Percentiles rank a stretch among this genome's conserved stretches.
Conservation (phyloP, 2,113 vertebrate species). For the Sinocyclocheilus anshuiensis region DNA sequence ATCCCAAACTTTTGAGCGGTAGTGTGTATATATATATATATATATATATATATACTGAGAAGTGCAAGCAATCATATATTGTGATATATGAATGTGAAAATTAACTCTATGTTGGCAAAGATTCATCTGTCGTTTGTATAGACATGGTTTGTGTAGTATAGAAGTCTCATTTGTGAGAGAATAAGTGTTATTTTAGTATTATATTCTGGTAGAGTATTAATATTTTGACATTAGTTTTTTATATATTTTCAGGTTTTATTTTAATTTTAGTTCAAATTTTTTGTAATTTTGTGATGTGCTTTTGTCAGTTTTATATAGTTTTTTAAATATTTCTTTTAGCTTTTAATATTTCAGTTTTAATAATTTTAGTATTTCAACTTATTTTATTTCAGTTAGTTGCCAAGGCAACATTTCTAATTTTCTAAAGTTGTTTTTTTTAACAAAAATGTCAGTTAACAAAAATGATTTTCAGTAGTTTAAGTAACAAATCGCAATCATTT, state of each 20-base stretch:
- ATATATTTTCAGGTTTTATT: too few species aligned
- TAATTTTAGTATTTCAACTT: not conserved
- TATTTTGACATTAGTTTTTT: too few species aligned
- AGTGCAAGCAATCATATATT: not conserved
- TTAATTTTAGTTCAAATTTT: too few species aligned
- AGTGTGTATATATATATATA: too few species aligned
- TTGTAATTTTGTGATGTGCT: not conserved
- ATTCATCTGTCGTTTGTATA: not conserved
- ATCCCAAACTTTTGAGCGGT: too few species aligned
- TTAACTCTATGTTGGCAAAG: not conserved
- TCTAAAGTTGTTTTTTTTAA: not conserved
- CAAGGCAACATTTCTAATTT: not conserved
- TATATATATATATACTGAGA: not conserved
- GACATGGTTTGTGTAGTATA: not conserved
- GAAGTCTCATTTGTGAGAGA: not conserved
- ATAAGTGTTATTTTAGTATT: too few species aligned
- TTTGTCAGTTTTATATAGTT: not conserved
- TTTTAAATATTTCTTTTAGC: too few species aligned
- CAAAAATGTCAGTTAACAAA: not conserved
- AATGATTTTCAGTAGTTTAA: not conserved
- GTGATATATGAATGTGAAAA: too few species aligned
- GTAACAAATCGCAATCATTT: not conserved
- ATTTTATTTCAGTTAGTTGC: not conserved
- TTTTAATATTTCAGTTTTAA: too few species aligned
- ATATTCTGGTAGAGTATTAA: too few species aligned